Conservation (phyloP, 1,140 invertebrate species). For the Pseudomyrmex dendroicus region DNA sequence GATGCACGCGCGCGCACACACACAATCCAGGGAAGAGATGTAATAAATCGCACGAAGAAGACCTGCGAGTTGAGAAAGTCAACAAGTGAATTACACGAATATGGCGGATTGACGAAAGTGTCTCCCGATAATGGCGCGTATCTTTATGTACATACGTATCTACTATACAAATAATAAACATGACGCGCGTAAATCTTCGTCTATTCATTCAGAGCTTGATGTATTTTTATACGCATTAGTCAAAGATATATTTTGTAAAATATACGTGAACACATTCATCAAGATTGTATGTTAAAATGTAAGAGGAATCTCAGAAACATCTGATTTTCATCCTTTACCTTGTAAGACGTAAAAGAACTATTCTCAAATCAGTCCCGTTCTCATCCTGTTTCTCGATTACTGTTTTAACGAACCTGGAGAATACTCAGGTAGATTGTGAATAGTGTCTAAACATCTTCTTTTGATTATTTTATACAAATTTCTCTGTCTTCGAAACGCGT, state of each 20-base stretch:
- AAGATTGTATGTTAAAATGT: no score
- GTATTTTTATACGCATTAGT: neutral
- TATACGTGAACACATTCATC: no score
- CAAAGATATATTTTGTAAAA: no score
- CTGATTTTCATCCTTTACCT: no score
- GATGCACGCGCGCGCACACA: no score
- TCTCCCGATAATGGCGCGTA: neutral
- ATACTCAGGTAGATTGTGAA: no score
- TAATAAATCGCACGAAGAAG: neutral
- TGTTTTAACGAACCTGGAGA: no score
- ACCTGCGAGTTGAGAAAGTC: neutral
- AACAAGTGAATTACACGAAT: slow-evolving; percentile 1
- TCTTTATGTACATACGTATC: neutral
- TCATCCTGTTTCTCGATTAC: neutral
- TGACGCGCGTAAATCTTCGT: neutral
- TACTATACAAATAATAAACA: neutral
- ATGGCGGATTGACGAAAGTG: neutral
- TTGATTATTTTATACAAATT: no score
- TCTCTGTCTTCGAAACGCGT: no score
- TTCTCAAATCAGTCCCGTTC: neutral
- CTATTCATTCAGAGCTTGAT: neutral
- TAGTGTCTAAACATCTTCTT: no score
- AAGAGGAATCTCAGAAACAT: no score
- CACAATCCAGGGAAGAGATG: neutral
- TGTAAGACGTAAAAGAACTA: no score